Conservation (phyloP, 2,113 vertebrate genomes). For the Vulpes lagopus region DNA sequence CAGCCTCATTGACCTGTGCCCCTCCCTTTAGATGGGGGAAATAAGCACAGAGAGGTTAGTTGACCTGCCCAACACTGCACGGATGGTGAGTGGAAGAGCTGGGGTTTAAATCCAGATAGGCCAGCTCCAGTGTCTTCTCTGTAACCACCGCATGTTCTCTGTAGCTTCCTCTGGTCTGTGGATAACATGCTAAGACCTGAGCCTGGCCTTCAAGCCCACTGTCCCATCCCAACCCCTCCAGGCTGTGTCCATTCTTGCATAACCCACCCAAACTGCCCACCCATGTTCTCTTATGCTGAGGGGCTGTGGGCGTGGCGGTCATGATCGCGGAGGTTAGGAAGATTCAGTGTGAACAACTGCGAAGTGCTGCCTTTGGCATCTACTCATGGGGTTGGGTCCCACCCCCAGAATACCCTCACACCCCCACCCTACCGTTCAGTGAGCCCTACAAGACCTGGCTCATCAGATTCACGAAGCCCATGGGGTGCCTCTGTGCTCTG, state of each 20-base stretch:
- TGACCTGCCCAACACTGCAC: not conserved
- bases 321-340: not conserved
- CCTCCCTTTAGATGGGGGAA: not conserved
- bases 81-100: not conserved
- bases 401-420: not conserved
- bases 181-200: not conserved
- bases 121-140: not conserved
- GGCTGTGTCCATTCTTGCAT: not conserved
- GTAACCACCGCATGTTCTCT: not conserved
- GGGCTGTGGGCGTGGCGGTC: not conserved
- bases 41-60: slow-evolving; percentile 29
- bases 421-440: accelerated
- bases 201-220: not conserved
- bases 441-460: not conserved
- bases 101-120: not conserved
- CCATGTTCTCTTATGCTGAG: accelerated
- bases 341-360: not conserved
- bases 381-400: not conserved
- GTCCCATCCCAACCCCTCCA: not conserved
- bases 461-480: not conserved
- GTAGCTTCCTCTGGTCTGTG: not conserved
- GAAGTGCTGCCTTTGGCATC: not conserved
- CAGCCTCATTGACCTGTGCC: not conserved
- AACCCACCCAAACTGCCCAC: accelerated
- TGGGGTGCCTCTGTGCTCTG: accelerated